Conservation (phyloP, 2,113 vertebrate genomes). For the Propithecus coquereli region DNA sequence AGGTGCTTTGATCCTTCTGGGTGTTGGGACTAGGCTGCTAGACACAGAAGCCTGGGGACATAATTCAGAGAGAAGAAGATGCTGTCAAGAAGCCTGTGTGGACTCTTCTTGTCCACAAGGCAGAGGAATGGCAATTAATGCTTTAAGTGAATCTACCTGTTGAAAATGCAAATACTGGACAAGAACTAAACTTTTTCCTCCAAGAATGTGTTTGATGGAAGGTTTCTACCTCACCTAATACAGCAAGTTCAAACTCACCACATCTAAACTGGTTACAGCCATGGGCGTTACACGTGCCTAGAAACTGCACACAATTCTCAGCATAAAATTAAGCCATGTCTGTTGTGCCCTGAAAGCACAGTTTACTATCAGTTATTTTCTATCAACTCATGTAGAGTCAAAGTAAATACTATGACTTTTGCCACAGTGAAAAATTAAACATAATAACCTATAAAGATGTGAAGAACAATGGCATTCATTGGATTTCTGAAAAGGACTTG, state of each 20-base stretch:
- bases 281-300: rapidly evolving
- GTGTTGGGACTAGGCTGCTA: not conserved
- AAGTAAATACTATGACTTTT: not conserved
- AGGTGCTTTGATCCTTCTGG: not conserved
- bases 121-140: not conserved
- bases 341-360: not conserved
- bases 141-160: not conserved
- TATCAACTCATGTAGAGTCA: not conserved
- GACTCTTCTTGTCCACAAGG: not conserved
- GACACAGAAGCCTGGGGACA: rapidly evolving
- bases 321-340: not conserved
- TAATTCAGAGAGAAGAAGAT: not conserved
- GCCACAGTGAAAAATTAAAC: not conserved
- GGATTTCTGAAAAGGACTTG: not conserved
- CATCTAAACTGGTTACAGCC: not conserved
- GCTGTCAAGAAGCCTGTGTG: not conserved
- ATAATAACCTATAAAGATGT: no score
- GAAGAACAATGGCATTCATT: not conserved
- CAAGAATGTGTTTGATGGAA: not conserved
- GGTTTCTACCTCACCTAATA: not conserved
- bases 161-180: not conserved
- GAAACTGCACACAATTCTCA: rapidly evolving
- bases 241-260: not conserved
- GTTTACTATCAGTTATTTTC: not conserved
- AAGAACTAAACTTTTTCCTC: not conserved